These are phyloP conservation scores for Apostichopus leukothele DNA, from an alignment of 53 echinoderm and acorn worm genomes.

Conservation along the genomic window DNA sequence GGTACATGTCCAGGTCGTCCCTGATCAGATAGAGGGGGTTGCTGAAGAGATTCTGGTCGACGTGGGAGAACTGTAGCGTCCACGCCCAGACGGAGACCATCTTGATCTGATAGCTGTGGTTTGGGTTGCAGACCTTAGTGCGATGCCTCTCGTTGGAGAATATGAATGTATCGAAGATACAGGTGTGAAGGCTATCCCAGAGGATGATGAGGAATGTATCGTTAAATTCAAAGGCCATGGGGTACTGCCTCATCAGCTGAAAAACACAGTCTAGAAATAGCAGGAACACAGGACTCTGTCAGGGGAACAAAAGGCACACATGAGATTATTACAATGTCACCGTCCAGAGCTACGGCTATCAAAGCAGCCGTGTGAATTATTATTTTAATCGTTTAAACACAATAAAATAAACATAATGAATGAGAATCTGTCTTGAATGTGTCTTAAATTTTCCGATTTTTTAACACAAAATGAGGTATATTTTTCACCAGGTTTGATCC, in stretches of 20 bases:
- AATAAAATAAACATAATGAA: too few relatives aligned
- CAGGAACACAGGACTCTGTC: slow-evolving; percentile 85
- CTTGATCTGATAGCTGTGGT: slow-evolving; percentile 48
- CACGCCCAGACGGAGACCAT: slow-evolving; percentile 96
- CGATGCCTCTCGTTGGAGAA: slow-evolving; percentile 89
- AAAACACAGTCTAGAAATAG: slow-evolving; percentile 93
- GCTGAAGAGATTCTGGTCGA: slow-evolving; percentile 93
- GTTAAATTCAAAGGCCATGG: slow-evolving; percentile 92
- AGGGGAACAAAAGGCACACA: too few relatives aligned
- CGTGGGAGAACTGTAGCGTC: slow-evolving; percentile 86
- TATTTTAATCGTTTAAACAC: too few relatives aligned
- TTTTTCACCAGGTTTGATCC: too few relatives aligned
- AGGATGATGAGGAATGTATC: slow-evolving; percentile 96
- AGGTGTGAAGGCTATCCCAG: slow-evolving; percentile 91
- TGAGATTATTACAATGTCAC: too few relatives aligned
- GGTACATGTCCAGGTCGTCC: slow-evolving; percentile 57
- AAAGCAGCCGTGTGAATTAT: too few relatives aligned
- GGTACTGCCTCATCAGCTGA: slow-evolving; percentile 93
- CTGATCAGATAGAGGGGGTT: slow-evolving; percentile 88
- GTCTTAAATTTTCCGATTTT: too few relatives aligned
- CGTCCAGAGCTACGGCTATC: too few relatives aligned
- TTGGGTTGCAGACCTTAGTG: slow-evolving; percentile 60
- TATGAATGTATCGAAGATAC: slow-evolving; percentile 94
- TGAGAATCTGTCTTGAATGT: too few relatives aligned
- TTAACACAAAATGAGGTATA: too few relatives aligned